Conservation (phyloP, 2,888 invertebrate species). For the Mechanitis messenoides region DNA sequence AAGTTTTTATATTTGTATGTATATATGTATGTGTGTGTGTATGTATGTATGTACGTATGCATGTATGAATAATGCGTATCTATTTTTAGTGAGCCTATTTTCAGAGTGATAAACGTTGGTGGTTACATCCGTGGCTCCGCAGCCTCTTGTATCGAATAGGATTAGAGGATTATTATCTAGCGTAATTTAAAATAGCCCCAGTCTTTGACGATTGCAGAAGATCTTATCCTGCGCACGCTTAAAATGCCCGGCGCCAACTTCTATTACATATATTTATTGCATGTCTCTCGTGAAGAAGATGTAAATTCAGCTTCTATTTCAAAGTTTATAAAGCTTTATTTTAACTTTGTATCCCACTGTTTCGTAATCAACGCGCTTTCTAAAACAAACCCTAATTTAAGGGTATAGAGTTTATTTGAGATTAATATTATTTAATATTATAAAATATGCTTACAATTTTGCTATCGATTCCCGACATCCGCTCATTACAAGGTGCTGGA, state of each 20-base stretch:
- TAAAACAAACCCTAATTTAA: constrained; percentile 40
- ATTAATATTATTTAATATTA: constrained; percentile 42
- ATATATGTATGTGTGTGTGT: too few relatives aligned
- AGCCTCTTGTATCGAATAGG: constrained; percentile 28
- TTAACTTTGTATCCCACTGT: constrained; percentile 49
- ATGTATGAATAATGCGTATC: background rate
- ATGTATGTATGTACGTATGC: too few relatives aligned
- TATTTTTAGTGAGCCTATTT: constrained; percentile 12
- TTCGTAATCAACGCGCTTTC: constrained; percentile 38
- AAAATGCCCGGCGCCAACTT: constrained; percentile 61
- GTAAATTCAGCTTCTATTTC: constrained; percentile 52
- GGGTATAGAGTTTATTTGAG: constrained; percentile 33
- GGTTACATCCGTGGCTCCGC: constrained; percentile 9
- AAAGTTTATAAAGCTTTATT: constrained; percentile 51
- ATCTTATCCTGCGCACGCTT: constrained; percentile 62
- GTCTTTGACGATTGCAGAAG: constrained; percentile 50
- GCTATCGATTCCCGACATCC: constrained; percentile 71
- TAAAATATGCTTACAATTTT: constrained; percentile 68
- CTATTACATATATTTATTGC: constrained; percentile 57
- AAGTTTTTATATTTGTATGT: background rate
- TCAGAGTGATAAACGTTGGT: constrained; percentile 11
- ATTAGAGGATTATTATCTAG: constrained; percentile 33
- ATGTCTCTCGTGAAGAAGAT: constrained; percentile 49
- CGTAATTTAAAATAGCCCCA: constrained; percentile 48
- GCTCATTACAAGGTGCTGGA: constrained; percentile 70